phyloP scores from a whole-genome alignment of 2,888 invertebrate species.

The Leptopilina syphax region DNA sequence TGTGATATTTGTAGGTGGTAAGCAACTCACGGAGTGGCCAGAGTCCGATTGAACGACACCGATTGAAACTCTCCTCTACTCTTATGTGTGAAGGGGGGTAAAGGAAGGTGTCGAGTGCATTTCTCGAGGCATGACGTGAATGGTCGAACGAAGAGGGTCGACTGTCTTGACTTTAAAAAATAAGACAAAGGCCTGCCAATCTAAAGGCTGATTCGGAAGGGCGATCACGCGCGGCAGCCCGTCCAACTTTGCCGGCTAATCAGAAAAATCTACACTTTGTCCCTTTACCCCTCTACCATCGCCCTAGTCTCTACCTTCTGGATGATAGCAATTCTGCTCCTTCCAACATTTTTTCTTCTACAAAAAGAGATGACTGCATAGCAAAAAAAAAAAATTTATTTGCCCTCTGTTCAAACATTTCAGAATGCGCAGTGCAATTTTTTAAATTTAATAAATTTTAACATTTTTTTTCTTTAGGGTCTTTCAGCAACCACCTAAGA shows the following conservation, averaged over 20 bases:
- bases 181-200: constrained; percentile 54
- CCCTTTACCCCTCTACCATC: constrained; percentile 13
- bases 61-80: constrained; percentile 67
- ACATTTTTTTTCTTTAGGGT: too few relatives aligned
- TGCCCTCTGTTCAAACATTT: too few relatives aligned
- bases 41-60: constrained; percentile 61
- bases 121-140: constrained; percentile 64
- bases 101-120: constrained; percentile 68
- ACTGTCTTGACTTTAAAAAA: constrained; percentile 52
- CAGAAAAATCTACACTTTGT: constrained; percentile 74
- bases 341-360: not conserved
- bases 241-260: constrained; percentile 73
- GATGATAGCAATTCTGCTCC: not conserved
- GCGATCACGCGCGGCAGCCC: constrained; percentile 71
- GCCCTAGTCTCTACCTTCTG: not conserved
- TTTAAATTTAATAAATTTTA: too few relatives aligned
- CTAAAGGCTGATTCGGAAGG: constrained; percentile 64
- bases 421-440: too few relatives aligned
- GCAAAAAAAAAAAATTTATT: too few relatives aligned
- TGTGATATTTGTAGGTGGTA: constrained; percentile 51
- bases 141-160: constrained; percentile 57
- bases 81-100: constrained; percentile 8
- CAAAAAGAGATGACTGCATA: too few relatives aligned
- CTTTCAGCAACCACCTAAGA: too few relatives aligned
- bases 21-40: constrained; percentile 67